Evolutionary conservation across 1,140 invertebrate species (phyloP).

Genomic region (Eueides isabella): DNA sequence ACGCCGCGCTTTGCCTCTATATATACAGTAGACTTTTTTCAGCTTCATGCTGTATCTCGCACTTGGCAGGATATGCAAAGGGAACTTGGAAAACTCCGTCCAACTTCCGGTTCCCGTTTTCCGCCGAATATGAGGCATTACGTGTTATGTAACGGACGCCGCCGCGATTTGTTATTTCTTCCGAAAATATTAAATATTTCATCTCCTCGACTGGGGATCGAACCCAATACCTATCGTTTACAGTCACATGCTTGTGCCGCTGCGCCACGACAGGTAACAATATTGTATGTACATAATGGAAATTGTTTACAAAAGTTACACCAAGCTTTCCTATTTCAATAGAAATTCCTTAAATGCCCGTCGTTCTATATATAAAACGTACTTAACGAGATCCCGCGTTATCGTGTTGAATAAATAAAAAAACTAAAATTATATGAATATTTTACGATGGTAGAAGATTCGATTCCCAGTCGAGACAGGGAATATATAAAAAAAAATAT

Average conservation of each 20-base stretch:
- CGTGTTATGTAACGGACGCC: too few species aligned
- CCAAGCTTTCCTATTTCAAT: not conserved
- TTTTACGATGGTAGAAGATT: too few species aligned
- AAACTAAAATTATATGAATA: not conserved
- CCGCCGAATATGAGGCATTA: too few species aligned
- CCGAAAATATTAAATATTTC: too few species aligned
- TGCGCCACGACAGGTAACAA: not conserved
- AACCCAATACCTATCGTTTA: not conserved
- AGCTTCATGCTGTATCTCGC: too few species aligned
- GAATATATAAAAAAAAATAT: too few species aligned
- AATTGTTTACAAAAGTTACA: not conserved
- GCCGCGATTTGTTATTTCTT: too few species aligned
- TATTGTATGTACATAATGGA: not conserved
- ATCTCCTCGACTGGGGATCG: not conserved
- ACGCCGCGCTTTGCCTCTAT: too few species aligned
- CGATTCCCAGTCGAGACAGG: not conserved
- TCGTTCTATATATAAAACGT: not conserved
- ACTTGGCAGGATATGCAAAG: too few species aligned
- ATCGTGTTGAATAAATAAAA: not conserved
- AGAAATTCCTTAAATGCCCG: not conserved
- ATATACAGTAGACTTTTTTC: too few species aligned
- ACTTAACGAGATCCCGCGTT: not conserved
- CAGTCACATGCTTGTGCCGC: not conserved
- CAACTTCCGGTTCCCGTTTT: too few species aligned
- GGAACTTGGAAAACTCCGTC: too few species aligned